Percentiles rank a stretch among this genome's conserved stretches.
Evolutionary conservation across 2,888 invertebrate species (phyloP).

Genomic region (Selenia dentaria): DNA sequence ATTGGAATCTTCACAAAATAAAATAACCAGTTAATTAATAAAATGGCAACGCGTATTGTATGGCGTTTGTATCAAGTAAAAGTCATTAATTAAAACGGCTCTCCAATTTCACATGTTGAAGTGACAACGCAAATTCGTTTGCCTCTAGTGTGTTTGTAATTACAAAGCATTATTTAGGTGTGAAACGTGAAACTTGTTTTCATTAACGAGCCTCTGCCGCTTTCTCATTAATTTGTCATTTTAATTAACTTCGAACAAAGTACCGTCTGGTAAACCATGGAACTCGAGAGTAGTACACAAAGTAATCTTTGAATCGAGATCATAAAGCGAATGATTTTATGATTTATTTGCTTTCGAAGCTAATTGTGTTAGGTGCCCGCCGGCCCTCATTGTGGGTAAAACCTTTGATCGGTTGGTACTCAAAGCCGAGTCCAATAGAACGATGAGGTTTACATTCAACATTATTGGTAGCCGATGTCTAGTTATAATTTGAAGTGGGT

Average conservation of each 20-base stretch:
- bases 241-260: constrained; percentile 61
- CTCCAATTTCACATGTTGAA: constrained; percentile 66
- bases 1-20: constrained; percentile 17
- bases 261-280: constrained; percentile 24
- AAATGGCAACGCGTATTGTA: constrained; percentile 44
- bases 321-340: constrained; percentile 61
- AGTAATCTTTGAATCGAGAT: constrained; percentile 58
- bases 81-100: constrained; percentile 74
- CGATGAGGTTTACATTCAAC: constrained; percentile 45
- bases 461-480: constrained; percentile 43
- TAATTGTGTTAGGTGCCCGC: constrained; percentile 64
- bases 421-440: constrained; percentile 44
- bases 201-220: constrained; percentile 57
- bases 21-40: constrained; percentile 33
- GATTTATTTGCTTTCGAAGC: constrained; percentile 67
- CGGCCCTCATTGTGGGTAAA: constrained; percentile 50
- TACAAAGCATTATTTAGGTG: constrained; percentile 62
- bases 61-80: constrained; percentile 51
- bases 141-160: constrained; percentile 61
- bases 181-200: constrained; percentile 63
- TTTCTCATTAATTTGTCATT: constrained; percentile 68
- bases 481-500: constrained; percentile 39
- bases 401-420: constrained; percentile 46
- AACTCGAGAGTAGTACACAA: constrained; percentile 31
- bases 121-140: constrained; percentile 73